phyloP scores from a whole-genome alignment of 2,113 vertebrate genomes.

The Channa argus region DNA sequence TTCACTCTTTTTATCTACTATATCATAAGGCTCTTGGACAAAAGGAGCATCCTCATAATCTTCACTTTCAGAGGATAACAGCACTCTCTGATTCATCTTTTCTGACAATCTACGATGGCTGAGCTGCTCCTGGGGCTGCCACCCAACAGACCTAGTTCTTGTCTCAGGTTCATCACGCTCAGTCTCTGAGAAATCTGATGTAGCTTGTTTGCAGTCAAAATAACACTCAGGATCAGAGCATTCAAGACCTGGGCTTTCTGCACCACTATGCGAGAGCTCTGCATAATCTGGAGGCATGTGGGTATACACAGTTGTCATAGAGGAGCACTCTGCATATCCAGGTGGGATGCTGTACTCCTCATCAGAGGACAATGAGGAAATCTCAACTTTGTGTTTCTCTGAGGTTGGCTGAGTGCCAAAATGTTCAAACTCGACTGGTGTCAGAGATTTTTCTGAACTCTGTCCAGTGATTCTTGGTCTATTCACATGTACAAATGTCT shows the following conservation, averaged over 20 bases:
- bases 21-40: constrained; percentile 80
- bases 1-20: constrained; percentile 50
- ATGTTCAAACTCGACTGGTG: constrained; percentile 27
- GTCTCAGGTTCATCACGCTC: constrained; percentile 57
- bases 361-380: constrained; percentile 45
- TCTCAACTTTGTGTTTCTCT: constrained; percentile 34
- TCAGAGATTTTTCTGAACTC: constrained; percentile 39
- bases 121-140: background rate
- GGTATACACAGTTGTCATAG: constrained; percentile 1
- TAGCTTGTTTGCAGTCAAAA: constrained; percentile 79
- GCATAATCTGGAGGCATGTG: constrained; percentile 23
- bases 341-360: constrained; percentile 57
- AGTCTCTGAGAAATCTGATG: constrained; percentile 71
- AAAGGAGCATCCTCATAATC: constrained; percentile 81
- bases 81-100: constrained; percentile 10
- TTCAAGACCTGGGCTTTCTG: constrained; percentile 43
- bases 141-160: constrained; percentile 1
- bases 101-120: constrained; percentile 1
- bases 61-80: constrained; percentile 72
- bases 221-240: constrained; percentile 73
- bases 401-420: constrained; percentile 23
- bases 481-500: constrained; percentile 41
- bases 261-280: constrained; percentile 9
- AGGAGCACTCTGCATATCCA: constrained; percentile 28
- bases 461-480: constrained; percentile 29